Evolutionary conservation across 53 echinoderm and acorn worm species (phyloP), one percentile per base, ranked within the genome.

Genomic region (Apostichopus leukothele): DNA sequence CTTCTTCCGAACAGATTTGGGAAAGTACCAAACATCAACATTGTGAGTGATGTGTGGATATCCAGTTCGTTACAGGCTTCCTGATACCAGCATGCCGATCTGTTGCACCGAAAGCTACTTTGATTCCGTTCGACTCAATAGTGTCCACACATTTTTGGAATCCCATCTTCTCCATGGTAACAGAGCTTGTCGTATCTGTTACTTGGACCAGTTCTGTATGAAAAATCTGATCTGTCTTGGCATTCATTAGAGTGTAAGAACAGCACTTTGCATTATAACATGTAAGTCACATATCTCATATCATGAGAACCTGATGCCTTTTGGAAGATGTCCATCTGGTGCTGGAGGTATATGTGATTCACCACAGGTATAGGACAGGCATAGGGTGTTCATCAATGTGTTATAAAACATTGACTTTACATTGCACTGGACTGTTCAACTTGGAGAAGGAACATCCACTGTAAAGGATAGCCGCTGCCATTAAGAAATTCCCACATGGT

Each of bases 151-250:
- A 59, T 7, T 81, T 23, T 52, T 83, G 52, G 66, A 91, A 91
- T 6, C 91, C 91, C 11, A 81, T 14, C 59, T 91, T 91, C 51
- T 91, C 89, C 91, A 91, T 91, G 12, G 89, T 89, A 4, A 76
- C 68, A 13, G 89, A 91, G 52, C 88, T 88, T 25, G 25, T 25
- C 25, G 25, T 25, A 25, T 25, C 25, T 25, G 25, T 25, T 25
- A 25, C 25, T 25, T 91, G 89, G 4, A 91, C 91, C 59, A 89
- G 51, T 50, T 73, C 51, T 74, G 83, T 88, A 10, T 89, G 76
- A 13, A 91, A 3, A 18, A 91, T 84, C 23, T 89, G 75, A 14
- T 89, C 1, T 1, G 67, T 83, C 1, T 83, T 50, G 8, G 60
- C 6, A 8, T 91, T 19, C 91, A 91, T 91, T 19, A 89, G 74